Percentiles rank a stretch among this genome's conserved stretches.
phyloP scores from a whole-genome alignment of 1,140 invertebrate species.

The Cryptotermes secundus region DNA sequence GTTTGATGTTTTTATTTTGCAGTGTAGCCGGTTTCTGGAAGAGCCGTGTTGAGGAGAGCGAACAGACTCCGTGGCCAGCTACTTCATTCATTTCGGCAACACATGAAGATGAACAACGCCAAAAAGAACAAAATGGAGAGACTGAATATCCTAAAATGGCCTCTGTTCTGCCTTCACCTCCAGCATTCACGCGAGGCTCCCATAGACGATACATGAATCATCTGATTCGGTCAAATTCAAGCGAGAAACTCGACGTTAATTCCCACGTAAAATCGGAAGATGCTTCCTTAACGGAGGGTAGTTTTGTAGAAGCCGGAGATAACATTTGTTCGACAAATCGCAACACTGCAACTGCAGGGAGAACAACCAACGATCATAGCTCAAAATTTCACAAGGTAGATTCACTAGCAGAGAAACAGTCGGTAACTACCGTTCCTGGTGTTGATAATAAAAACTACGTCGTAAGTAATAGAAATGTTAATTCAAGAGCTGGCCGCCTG shows the following conservation, averaged over 20 bases:
- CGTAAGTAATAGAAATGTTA: background rate
- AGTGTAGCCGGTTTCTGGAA: background rate
- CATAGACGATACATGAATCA: constrained; percentile 42
- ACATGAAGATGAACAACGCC: background rate
- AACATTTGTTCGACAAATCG: background rate
- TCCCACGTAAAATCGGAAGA: background rate
- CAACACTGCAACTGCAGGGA: background rate
- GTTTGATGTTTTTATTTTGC: background rate
- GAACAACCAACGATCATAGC: background rate
- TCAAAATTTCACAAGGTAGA: constrained; percentile 39
- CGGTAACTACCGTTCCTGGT: constrained; percentile 31
- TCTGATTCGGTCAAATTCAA: constrained; percentile 43
- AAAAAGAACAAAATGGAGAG: background rate
- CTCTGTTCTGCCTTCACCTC: constrained; percentile 33
- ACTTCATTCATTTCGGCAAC: background rate
- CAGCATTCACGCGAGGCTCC: constrained; percentile 45
- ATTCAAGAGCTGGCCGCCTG: background rate
- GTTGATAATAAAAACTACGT: background rate
- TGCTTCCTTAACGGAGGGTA: background rate
- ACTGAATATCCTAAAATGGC: background rate
- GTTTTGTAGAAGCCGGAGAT: background rate
- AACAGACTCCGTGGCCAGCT: background rate
- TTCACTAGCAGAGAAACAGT: constrained; percentile 34
- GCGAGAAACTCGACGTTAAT: background rate
- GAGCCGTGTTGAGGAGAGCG: background rate